These are phyloP conservation scores for Metallyticus violacea DNA, from an alignment of 2,888 invertebrate genomes.

Conservation along the genomic window DNA sequence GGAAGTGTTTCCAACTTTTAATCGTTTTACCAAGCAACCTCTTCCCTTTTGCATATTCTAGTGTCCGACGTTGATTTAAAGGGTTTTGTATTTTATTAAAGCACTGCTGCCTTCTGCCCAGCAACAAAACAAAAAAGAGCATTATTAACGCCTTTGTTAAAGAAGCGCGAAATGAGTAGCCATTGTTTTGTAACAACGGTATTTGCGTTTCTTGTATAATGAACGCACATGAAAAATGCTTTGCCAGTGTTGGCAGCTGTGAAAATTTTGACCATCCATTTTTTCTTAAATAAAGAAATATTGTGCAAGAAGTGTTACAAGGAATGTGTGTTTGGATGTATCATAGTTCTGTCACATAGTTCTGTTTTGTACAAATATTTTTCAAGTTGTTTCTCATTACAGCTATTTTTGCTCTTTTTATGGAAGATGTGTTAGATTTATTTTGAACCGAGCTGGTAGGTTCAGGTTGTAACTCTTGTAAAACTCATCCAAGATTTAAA, in stretches of 20 bases:
- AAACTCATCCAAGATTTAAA: too few species aligned
- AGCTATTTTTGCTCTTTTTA: too few species aligned
- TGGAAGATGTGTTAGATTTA: too few species aligned
- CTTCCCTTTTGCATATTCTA: neutral
- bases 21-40: neutral
- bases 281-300: too few species aligned
- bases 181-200: neutral
- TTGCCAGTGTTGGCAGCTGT: neutral
- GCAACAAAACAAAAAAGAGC: neutral
- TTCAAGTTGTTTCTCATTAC: too few species aligned
- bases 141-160: neutral
- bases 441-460: too few species aligned
- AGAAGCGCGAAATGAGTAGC: neutral
- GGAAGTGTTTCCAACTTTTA: neutral
- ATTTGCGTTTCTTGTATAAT: neutral
- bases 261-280: too few species aligned
- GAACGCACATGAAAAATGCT: neutral
- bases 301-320: too few species aligned
- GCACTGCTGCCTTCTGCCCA: neutral
- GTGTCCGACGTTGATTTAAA: neutral
- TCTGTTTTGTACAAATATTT: too few species aligned
- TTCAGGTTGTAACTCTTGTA: too few species aligned
- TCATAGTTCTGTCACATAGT: too few species aligned
- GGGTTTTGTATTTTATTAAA: neutral
- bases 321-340: too few species aligned